A percentile compares a stretch with the other conserved stretches of the same genome.
Conservation (phyloP, 2,888 invertebrate species). For the Onchidella celtica region DNA sequence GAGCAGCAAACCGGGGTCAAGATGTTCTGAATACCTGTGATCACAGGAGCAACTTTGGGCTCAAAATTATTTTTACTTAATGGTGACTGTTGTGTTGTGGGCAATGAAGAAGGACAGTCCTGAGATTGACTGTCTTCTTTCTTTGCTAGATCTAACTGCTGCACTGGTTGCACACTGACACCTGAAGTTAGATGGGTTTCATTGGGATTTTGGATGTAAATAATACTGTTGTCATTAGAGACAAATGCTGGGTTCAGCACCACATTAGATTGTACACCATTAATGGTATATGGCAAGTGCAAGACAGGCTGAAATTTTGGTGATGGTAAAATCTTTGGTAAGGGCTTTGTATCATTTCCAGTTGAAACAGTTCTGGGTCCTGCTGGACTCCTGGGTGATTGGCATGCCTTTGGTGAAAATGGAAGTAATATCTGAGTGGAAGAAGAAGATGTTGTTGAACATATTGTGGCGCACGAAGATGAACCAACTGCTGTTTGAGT, state of each 20-base stretch:
- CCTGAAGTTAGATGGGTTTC: no score
- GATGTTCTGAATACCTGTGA: no score
- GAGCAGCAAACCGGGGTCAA: no score
- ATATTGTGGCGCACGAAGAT: background rate
- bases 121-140: no score
- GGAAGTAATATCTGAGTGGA: conserved; percentile 9
- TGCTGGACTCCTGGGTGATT: background rate
- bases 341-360: background rate
- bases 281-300: conserved; percentile 5
- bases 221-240: conserved; percentile 21
- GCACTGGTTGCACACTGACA: no score
- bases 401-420: background rate
- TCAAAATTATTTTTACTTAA: no score
- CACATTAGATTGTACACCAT: background rate
- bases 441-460: background rate
- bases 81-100: no score
- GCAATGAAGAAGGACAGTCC: no score
- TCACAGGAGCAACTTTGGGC: no score
- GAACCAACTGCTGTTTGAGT: conserved; percentile 2
- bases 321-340: background rate
- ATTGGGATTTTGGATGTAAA: no score
- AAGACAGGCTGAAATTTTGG: conserved; percentile 14
- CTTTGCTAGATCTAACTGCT: no score
- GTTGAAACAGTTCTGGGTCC: background rate
- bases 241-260: background rate